Evolutionary conservation across 2,113 vertebrate genomes (phyloP).

Genomic region (Kobus ellipsiprymnus): DNA sequence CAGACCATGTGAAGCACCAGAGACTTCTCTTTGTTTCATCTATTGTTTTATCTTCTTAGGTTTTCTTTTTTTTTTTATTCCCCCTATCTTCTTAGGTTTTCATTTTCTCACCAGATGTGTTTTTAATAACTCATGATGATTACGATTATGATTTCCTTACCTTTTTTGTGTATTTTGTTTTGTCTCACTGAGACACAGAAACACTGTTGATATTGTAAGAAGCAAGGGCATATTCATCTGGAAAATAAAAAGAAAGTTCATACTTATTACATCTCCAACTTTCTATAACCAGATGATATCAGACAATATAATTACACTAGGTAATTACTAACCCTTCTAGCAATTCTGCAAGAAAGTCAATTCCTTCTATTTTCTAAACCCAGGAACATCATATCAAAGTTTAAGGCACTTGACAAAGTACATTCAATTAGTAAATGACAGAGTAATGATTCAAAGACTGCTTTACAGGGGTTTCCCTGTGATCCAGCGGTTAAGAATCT

Average conservation of each 20-base stretch:
- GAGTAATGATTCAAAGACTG: neutral
- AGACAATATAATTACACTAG: neutral
- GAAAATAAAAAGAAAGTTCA: conserved; percentile 45
- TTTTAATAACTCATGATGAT: neutral
- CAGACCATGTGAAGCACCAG: neutral
- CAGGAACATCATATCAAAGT: neutral
- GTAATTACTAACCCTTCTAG: neutral
- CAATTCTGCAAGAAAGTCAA: neutral
- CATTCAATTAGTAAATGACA: neutral
- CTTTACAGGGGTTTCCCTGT: neutral
- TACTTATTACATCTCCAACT: neutral
- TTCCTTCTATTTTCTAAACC: neutral
- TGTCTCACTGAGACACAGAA: neutral
- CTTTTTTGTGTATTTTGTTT: neutral
- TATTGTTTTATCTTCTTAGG: neutral
- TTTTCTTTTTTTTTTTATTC: neutral
- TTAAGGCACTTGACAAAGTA: neutral
- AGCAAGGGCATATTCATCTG: conserved; percentile 76
- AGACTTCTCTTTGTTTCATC: neutral
- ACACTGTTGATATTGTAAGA: conserved; percentile 69
- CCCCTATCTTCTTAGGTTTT: neutral
- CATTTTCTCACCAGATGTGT: neutral
- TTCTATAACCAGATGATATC: neutral
- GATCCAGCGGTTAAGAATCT: neutral
- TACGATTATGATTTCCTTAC: conserved; percentile 4